phyloP scores from a whole-genome alignment of 2,113 vertebrate genomes.

The Anhinga rufa region DNA sequence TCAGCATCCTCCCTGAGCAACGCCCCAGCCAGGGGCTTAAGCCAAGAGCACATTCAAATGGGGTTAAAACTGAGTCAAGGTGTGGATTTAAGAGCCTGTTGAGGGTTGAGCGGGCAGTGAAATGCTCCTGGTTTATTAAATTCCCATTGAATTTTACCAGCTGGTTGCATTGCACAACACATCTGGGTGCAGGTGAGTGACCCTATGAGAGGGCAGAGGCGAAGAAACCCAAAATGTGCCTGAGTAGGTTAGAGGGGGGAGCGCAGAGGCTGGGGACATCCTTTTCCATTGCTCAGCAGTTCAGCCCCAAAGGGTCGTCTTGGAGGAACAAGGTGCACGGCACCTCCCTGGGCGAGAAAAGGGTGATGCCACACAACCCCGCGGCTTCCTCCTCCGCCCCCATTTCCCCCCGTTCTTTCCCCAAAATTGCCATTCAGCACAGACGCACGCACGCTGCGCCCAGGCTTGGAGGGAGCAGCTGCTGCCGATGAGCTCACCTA shows the following conservation, averaged over 20 bases:
- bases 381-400: not conserved
- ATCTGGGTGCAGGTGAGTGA: not conserved
- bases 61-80: not conserved
- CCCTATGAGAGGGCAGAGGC: not conserved
- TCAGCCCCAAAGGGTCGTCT: not conserved
- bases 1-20: not conserved
- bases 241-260: not conserved
- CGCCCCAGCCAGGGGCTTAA: not conserved
- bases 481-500: not conserved
- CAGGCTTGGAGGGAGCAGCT: not conserved
- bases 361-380: too few species aligned
- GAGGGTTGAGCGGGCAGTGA: not conserved
- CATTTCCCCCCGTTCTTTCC: not conserved
- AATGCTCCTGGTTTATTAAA: not conserved
- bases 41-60: not conserved
- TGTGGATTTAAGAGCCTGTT: not conserved
- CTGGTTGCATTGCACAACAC: not conserved
- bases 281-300: not conserved
- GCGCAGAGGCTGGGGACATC: not conserved
- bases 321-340: not conserved
- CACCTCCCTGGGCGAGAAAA: not conserved
- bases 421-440: not conserved
- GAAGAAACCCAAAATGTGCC: not conserved
- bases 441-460: rapidly evolving
- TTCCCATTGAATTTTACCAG: not conserved